Base-by-base conservation (phyloP, 2,888 invertebrate species). In the Acanthosepion lycidas region DNA sequence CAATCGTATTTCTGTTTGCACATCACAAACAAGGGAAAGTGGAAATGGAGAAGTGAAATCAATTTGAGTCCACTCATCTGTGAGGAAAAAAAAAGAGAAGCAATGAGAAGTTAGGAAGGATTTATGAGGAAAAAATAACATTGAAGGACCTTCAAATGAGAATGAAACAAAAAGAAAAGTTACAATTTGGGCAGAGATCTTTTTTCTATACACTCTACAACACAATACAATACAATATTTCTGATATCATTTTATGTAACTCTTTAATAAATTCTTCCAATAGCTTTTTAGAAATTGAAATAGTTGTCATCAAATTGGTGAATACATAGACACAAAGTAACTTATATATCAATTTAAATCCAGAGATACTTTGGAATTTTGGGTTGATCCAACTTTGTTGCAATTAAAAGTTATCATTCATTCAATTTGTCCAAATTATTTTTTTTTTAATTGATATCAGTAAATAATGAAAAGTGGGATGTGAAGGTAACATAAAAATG, bases 11-110 rank as follows among this genome's bases (percentile, higher is more conserved):
- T 78, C 28, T 78, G n/a, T 78, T 78, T 78, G 28, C 78, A 78
- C 8, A 78, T 9, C 78, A 78, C 78, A 78, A 78, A n/a, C 78
- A 78, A 78, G n/a, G n/a, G 78, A 78, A 78, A 78, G n/a, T 78
- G n/a, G 78, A n/a, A 78, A 78, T n/a, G n/a, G n/a, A 78, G 78
- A 78, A 78, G 12, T 78, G n/a, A 78, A n/a, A 78, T 78, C 78
- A 78, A 78, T 78, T 78, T 78, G n/a, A 9, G n/a, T 12, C 78
- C 28, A 28, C 9, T 78, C 78, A 28, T 28, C n/a, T 78, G n/a
- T 78, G 78, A 78, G 78, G 12, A 78, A n/a, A 64, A n/a, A 64
- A 64, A 42, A 59, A 59, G 59, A 59, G 78, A 78, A n/a, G n/a
- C 78, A 78, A n/a, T 78, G 78, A 28, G 78, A n/a, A 78, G 78